Evolutionary conservation across 2,888 invertebrate genomes (phyloP).

Genomic region (Abrostola triplasia): DNA sequence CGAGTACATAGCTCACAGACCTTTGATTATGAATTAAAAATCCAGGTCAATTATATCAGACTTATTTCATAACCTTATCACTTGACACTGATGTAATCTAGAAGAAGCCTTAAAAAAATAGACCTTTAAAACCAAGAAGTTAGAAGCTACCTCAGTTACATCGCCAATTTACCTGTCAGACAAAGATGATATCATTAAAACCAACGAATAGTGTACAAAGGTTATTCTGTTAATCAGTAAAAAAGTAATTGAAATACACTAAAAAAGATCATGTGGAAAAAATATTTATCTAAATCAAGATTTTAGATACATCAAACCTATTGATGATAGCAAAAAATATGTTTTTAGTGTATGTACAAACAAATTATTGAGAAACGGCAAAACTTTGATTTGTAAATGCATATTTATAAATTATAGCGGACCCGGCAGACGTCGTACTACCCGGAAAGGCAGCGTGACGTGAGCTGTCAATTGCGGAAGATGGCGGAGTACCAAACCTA

Average conservation of each 20-base stretch:
- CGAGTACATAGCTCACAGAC: too few relatives aligned
- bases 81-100: too few relatives aligned
- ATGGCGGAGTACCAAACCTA: too few relatives aligned
- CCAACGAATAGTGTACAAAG: neutral
- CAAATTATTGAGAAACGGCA: slow-evolving; percentile 11
- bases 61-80: too few relatives aligned
- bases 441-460: too few relatives aligned
- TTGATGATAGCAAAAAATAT: slow-evolving; percentile 32
- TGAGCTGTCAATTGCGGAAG: too few relatives aligned
- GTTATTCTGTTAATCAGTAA: slow-evolving; percentile 4
- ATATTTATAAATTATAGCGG: too few relatives aligned
- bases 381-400: slow-evolving; percentile 5
- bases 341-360: slow-evolving; percentile 34
- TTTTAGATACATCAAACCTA: neutral
- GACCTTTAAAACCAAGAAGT: neutral
- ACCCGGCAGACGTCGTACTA: too few relatives aligned
- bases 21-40: too few relatives aligned
- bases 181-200: neutral
- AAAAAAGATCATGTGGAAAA: neutral
- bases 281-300: neutral
- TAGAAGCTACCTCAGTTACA: neutral
- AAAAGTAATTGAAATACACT: slow-evolving; percentile 1
- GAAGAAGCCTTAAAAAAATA: neutral
- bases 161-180: slow-evolving; percentile 3
- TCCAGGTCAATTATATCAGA: too few relatives aligned